A percentile compares a stretch with the other conserved stretches of the same genome.
Conservation (phyloP, 1,140 invertebrate genomes). For the Chironomus striatipennis region DNA sequence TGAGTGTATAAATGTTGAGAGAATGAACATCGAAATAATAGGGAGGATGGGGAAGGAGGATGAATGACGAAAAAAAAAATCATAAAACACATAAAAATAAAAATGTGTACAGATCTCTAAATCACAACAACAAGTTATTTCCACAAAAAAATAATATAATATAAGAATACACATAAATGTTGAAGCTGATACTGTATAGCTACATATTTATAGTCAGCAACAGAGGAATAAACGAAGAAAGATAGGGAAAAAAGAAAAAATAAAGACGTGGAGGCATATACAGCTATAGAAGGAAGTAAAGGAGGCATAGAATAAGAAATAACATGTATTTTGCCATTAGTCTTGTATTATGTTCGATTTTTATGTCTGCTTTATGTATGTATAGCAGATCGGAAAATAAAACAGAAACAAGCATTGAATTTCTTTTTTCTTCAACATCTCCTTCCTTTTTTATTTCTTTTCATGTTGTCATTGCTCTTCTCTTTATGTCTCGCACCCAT, state of each 20-base stretch:
- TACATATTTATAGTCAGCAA: too few relatives aligned
- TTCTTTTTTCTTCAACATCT: background rate
- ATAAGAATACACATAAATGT: conserved; percentile 14
- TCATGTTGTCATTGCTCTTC: too few relatives aligned
- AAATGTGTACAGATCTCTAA: conserved; percentile 18
- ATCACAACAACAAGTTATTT: conserved; percentile 22
- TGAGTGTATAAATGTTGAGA: background rate
- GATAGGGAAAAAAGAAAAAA: too few relatives aligned
- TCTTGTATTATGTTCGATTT: conserved; percentile 22
- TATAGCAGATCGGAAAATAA: background rate
- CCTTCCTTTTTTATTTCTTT: background rate
- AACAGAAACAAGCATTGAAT: conserved; percentile 10
- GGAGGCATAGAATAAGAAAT: background rate
- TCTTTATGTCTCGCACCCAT: too few relatives aligned
- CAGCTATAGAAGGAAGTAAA: background rate
- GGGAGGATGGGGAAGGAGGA: background rate
- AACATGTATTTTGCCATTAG: conserved; percentile 15
- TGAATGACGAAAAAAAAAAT: background rate
- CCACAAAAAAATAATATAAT: conserved; percentile 10
- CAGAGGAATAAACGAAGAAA: too few relatives aligned
- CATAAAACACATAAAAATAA: conserved; percentile 23
- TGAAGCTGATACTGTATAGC: too few relatives aligned
- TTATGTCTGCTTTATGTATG: background rate
- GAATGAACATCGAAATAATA: background rate
- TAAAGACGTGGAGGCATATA: too few relatives aligned